A percentile compares a stretch with the other conserved stretches of the same genome.
phyloP scores from a whole-genome alignment of 2,113 vertebrate genomes.

The Neodon shergylaensis region DNA sequence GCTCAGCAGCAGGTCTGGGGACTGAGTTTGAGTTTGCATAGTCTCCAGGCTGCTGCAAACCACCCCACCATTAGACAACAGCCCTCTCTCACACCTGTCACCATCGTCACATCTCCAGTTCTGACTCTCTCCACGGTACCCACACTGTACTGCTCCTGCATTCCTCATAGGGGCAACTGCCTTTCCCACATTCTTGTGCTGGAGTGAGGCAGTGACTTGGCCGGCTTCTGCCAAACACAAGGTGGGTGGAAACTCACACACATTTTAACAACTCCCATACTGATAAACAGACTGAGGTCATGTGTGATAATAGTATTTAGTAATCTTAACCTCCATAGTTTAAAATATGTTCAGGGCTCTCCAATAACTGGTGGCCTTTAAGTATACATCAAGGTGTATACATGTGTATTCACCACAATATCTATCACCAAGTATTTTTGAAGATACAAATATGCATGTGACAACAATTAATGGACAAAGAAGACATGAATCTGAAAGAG shows the following conservation, averaged over 20 bases:
- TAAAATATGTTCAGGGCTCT: background rate
- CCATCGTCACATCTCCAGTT: too few species aligned
- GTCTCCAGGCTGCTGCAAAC: too few species aligned
- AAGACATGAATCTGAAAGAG: background rate
- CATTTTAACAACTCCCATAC: background rate
- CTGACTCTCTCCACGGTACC: too few species aligned
- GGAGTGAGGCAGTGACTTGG: too few species aligned
- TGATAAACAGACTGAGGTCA: background rate
- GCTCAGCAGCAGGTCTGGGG: too few species aligned
- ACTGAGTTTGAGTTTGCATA: too few species aligned
- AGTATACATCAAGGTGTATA: background rate
- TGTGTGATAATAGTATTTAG: background rate
- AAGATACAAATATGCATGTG: background rate
- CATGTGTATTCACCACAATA: accelerated
- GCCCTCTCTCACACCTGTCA: too few species aligned
- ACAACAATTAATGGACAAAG: background rate
- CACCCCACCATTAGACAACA: too few species aligned
- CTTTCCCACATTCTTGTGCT: too few species aligned
- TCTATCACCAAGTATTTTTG: background rate
- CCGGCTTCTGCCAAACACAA: too few species aligned
- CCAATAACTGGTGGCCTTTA: background rate
- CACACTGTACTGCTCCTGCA: too few species aligned
- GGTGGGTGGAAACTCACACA: background rate
- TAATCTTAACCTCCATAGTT: background rate
- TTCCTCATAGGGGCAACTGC: too few species aligned